Conservation (phyloP, 2,797 vertebrate species). For the Falco berigora region DNA sequence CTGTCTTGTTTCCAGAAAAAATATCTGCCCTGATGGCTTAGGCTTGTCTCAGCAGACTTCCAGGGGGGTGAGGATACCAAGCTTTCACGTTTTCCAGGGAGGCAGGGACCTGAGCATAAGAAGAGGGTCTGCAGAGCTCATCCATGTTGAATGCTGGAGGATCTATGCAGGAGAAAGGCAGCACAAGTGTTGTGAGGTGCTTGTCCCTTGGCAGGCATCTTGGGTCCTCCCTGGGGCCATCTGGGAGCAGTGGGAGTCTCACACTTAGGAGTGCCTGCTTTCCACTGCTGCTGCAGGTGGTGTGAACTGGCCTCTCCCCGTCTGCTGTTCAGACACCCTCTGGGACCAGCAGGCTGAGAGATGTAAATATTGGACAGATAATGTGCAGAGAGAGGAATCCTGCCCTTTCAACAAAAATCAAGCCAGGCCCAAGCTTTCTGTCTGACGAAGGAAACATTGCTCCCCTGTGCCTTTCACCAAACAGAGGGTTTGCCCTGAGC, state of each 20-base stretch:
- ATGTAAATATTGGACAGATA: not conserved
- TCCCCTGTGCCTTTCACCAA: not conserved
- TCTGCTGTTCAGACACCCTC: not conserved
- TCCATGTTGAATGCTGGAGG: not conserved
- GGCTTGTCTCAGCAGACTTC: not conserved
- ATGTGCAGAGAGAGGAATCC: not conserved
- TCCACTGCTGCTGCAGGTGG: accelerated
- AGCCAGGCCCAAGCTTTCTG: not conserved
- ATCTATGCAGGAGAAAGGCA: not conserved
- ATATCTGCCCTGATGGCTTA: not conserved
- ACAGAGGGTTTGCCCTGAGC: not conserved
- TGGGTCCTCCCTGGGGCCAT: accelerated
- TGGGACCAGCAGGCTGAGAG: not conserved
- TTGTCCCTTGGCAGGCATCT: not conserved
- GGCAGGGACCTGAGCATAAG: not conserved
- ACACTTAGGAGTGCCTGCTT: not conserved
- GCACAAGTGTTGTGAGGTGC: not conserved
- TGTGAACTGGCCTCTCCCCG: not conserved
- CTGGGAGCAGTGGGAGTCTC: not conserved
- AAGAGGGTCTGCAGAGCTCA: not conserved
- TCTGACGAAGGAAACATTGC: not conserved
- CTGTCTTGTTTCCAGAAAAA: not conserved
- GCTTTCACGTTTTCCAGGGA: not conserved
- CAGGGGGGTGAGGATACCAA: not conserved
- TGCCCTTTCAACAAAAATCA: not conserved